A percentile compares a stretch with the other conserved stretches of the same genome.
Evolutionary conservation across 2,797 vertebrate genomes (phyloP).

Genomic region (Arnoldichthys spilopterus): DNA sequence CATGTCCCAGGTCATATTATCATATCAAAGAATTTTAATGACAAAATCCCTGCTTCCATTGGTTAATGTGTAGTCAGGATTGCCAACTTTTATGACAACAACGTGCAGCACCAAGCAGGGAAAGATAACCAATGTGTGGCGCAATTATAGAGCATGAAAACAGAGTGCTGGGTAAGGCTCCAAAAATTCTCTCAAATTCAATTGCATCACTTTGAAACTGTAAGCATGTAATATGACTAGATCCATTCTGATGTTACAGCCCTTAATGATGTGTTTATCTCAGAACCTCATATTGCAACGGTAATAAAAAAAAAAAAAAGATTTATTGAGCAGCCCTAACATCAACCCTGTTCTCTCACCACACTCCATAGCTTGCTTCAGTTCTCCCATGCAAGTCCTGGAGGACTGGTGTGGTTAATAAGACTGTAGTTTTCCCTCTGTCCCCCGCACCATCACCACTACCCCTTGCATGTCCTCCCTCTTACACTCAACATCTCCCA

Average conservation of each 20-base stretch:
- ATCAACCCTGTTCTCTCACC: neutral
- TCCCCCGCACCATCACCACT: neutral
- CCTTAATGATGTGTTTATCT: neutral
- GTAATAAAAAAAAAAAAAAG: no score
- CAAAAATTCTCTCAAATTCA: neutral
- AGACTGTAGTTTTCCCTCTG: slow-evolving; percentile 51
- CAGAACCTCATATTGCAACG: neutral
- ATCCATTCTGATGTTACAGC: neutral
- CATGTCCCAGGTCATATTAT: no score
- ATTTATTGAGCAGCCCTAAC: neutral
- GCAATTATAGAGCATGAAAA: no score
- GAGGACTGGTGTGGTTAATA: slow-evolving; percentile 57
- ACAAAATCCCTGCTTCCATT: no score
- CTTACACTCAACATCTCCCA: slow-evolving; percentile 51
- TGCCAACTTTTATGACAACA: no score
- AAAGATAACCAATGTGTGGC: no score
- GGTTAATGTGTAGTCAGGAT: no score
- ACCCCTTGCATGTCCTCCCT: slow-evolving; percentile 41
- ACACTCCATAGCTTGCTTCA: slow-evolving; percentile 1
- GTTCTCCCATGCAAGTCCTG: slow-evolving; percentile 37
- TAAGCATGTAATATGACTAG: neutral
- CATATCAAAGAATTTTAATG: no score
- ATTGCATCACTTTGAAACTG: neutral
- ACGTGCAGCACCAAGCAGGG: no score
- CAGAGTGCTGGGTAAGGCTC: no score